A percentile compares a stretch with the other conserved stretches of the same genome.
phyloP scores from a whole-genome alignment of 2,113 vertebrate genomes.

The Ptilorrhoa leucosticta region DNA sequence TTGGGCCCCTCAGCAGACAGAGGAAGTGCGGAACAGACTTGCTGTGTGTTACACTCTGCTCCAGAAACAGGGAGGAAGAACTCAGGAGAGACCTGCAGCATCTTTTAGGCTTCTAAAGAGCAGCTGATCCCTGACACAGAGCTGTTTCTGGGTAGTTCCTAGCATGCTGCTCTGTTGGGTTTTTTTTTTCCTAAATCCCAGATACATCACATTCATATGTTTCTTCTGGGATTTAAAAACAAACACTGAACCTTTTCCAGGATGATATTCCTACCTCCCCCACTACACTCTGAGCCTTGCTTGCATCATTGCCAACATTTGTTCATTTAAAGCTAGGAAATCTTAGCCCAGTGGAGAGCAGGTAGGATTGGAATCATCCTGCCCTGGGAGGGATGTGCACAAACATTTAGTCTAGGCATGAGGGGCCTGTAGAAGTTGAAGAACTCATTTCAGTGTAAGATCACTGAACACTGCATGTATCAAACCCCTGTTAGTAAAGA shows the following conservation, averaged over 20 bases:
- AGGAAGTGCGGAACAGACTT: background rate
- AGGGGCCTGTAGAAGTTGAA: background rate
- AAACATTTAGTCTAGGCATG: background rate
- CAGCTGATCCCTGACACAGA: slow-evolving; percentile 33
- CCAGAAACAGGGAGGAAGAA: background rate
- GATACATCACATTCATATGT: background rate
- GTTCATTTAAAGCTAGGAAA: slow-evolving; percentile 26
- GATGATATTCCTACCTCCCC: background rate
- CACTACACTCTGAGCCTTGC: background rate
- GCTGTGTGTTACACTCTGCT: background rate
- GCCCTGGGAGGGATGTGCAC: background rate
- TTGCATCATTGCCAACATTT: slow-evolving; percentile 33
- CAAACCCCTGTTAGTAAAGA: background rate
- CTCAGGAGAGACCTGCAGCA: background rate
- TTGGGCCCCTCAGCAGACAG: slow-evolving; percentile 9
- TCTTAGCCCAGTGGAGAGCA: background rate
- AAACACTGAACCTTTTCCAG: slow-evolving; percentile 47
- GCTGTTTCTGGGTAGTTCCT: slow-evolving; percentile 16
- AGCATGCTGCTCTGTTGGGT: background rate
- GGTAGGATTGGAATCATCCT: background rate
- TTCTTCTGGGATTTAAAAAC: slow-evolving; percentile 29
- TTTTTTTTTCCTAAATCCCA: background rate
- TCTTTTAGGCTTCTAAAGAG: slow-evolving; percentile 23
- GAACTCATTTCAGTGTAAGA: background rate
- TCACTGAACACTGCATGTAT: background rate